Conservation (phyloP, 1,140 invertebrate genomes). For the Drosophila funebris region DNA sequence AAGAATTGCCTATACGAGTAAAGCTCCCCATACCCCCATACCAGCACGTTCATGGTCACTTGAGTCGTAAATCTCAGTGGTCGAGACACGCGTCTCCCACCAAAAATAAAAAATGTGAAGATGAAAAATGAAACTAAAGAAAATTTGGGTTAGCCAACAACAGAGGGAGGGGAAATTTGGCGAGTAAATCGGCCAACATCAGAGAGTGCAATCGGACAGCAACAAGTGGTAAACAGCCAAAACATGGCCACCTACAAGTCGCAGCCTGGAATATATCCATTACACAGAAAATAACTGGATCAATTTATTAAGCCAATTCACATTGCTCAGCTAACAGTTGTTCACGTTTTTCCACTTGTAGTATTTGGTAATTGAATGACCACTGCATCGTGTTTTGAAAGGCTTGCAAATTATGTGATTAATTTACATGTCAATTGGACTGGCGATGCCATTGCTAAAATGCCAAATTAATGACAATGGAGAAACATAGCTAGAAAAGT, state of each 20-base stretch:
- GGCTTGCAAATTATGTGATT: slow-evolving; percentile 46
- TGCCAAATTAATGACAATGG: slow-evolving; percentile 25
- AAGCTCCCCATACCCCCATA: slow-evolving; percentile 42
- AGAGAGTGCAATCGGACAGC: not conserved
- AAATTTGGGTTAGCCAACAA: slow-evolving; percentile 1
- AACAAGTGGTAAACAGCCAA: slow-evolving; percentile 52
- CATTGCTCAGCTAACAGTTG: slow-evolving; percentile 25
- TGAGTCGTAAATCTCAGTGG: slow-evolving; percentile 51
- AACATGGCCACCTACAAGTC: slow-evolving; percentile 49
- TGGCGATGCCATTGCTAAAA: slow-evolving; percentile 16
- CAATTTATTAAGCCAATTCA: slow-evolving; percentile 51
- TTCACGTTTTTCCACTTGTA: slow-evolving; percentile 24
- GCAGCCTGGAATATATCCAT: slow-evolving; percentile 1
- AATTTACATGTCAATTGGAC: slow-evolving; percentile 39
- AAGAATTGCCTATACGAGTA: not conserved
- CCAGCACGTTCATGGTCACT: slow-evolving; percentile 56
- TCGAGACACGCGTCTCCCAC: slow-evolving; percentile 39
- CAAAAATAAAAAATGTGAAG: slow-evolving; percentile 22
- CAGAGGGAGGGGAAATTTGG: not conserved
- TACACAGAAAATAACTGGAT: slow-evolving; percentile 34
- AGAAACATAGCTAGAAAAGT: not conserved
- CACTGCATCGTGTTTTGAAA: slow-evolving; percentile 39
- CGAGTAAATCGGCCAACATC: slow-evolving; percentile 37
- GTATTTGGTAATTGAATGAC: slow-evolving; percentile 21
- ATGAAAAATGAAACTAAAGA: slow-evolving; percentile 1